phyloP scores from a whole-genome alignment of 1,140 invertebrate genomes.

The Musca domestica region DNA sequence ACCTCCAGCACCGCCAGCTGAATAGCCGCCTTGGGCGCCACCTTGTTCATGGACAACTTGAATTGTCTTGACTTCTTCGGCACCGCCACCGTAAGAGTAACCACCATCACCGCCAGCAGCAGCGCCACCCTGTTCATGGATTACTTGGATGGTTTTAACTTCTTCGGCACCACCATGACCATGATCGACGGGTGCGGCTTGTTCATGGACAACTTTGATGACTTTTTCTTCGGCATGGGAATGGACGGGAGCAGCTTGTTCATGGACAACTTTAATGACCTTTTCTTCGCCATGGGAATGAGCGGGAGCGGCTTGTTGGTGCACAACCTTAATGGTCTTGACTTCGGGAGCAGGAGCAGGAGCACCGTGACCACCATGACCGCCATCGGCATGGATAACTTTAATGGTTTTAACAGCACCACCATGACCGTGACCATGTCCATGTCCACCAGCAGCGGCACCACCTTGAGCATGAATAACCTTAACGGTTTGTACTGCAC shows the following conservation, averaged over 20 bases:
- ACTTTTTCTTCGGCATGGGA: background rate
- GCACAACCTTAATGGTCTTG: slow-evolving; percentile 22
- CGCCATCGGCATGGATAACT: slow-evolving; percentile 20
- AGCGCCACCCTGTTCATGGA: slow-evolving; percentile 36
- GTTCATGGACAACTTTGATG: slow-evolving; percentile 25
- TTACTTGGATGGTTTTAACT: slow-evolving; percentile 43
- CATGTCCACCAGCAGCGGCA: slow-evolving; percentile 24
- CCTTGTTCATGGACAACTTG: slow-evolving; percentile 25
- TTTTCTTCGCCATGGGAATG: background rate
- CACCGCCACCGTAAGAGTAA: slow-evolving; percentile 12
- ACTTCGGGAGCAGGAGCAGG: background rate
- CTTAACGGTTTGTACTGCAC: slow-evolving; percentile 24
- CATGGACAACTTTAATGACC: slow-evolving; percentile 9
- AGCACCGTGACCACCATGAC: slow-evolving; percentile 21
- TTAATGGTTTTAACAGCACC: slow-evolving; percentile 26
- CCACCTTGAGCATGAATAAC: slow-evolving; percentile 28
- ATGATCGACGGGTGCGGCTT: slow-evolving; percentile 17
- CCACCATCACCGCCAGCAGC: slow-evolving; percentile 29
- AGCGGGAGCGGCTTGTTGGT: slow-evolving; percentile 6
- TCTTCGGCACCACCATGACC: slow-evolving; percentile 28
- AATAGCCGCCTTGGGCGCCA: slow-evolving; percentile 22
- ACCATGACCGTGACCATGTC: slow-evolving; percentile 24
- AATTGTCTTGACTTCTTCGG: slow-evolving; percentile 14
- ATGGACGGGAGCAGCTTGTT: background rate
- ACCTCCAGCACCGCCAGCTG: background rate